Base-by-base conservation (phyloP, 2,113 vertebrate species). In the Lepus americanus region DNA sequence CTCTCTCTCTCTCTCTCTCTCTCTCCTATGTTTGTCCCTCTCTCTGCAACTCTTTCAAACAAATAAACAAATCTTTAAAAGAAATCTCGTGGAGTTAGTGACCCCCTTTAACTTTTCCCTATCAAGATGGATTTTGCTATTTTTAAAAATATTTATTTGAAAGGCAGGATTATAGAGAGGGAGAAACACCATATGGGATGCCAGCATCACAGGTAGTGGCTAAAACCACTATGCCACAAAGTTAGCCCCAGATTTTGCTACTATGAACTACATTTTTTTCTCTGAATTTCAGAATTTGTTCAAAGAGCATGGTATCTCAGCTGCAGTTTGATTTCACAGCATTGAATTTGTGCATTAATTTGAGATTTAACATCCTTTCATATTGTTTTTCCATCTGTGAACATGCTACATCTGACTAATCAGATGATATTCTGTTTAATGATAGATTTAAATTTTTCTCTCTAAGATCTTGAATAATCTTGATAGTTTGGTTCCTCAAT, bases 241-340 rank as follows among this genome's bases (percentile, higher is more conserved):
- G 44, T 44, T 7, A 44, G 44, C 44, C 44, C 6, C 44, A 44
- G 29, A 95, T 39, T 82, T 87, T 63, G 53, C 70, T 77, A 29
- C 33, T 67, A 59, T 61, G 25, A 89, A n/a, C 8, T 89, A 51
- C 13, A 88, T 78, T 91, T 5, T 73, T 89, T 67, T 73, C 61
- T 53, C 33, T 92, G 49, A 80, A 79, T 76, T 89, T 80, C 53
- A 80, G 31, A 94, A 96, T 80, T 63, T 44, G 4, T 88, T 78
- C 69, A 74, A 67, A 51, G 27, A 29, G 17, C 59, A 27, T 69
- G 85, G 80, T 80, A 80, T 23, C 66, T 92, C 67, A 89, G 63
- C 6, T 69, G 9, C 12, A 67, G 39, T 92, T 80, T 85, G 25
- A 80, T 55, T 51, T 80, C 22, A 20, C 4, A 79, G 36, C 14